A percentile compares a stretch with the other conserved stretches of the same genome.
phyloP scores from a whole-genome alignment of 1,140 invertebrate genomes.

The Geopemphigus sp. region DNA sequence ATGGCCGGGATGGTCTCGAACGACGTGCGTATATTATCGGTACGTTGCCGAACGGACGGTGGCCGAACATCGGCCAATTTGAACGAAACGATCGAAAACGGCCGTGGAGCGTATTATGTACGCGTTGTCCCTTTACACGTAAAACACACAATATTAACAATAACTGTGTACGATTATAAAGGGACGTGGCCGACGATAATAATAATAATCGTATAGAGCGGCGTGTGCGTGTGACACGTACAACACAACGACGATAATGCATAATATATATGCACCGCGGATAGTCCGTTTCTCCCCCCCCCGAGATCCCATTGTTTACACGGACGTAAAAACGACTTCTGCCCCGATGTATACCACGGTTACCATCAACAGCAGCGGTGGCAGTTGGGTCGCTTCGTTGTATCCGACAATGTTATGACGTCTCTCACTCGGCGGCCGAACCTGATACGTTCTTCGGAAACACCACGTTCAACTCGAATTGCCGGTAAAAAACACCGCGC shows the following conservation, averaged over 20 bases:
- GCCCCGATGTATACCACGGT: too few species aligned
- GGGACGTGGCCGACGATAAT: constrained; percentile 6
- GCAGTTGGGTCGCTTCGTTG: too few species aligned
- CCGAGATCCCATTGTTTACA: constrained; percentile 33
- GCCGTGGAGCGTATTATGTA: too few species aligned
- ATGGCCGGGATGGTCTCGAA: not conserved
- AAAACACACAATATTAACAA: not conserved
- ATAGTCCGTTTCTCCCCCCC: not conserved
- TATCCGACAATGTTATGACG: too few species aligned
- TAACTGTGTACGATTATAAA: not conserved
- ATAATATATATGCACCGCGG: constrained; percentile 5
- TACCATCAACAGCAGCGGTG: too few species aligned
- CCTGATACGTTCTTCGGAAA: too few species aligned
- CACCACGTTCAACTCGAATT: too few species aligned
- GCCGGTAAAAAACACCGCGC: too few species aligned
- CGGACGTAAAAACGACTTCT: constrained; percentile 10
- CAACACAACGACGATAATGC: not conserved
- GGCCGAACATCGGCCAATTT: not conserved
- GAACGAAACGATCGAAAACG: constrained; percentile 8
- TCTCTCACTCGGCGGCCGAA: too few species aligned
- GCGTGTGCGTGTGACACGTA: constrained; percentile 17
- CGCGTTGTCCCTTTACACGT: not conserved
- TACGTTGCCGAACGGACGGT: too few species aligned
- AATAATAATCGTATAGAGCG: constrained; percentile 19
- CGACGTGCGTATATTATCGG: too few species aligned